Base-by-base conservation (phyloP, 2,113 vertebrate species). In the Pagrus major region DNA sequence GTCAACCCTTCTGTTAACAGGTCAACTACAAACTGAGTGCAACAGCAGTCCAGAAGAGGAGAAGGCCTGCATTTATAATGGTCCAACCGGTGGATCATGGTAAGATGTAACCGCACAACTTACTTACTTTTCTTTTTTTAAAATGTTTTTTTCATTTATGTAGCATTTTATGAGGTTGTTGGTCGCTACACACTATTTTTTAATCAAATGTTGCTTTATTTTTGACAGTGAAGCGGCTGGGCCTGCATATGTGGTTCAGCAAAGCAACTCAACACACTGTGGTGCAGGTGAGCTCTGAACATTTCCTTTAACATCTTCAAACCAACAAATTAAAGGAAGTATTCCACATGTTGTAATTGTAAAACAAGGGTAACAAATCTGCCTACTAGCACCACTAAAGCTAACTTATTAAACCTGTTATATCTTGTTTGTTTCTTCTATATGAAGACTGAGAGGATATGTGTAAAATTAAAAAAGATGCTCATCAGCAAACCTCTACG, bases 21-120 rank as follows among this genome's bases (percentile, higher is more conserved):
- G 3, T 49, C 3, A 0, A 1, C 33, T 78, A 33, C 3, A 51
- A n/a, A 56, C 37, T 21, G 54, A 59, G 2, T 93, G 92, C 54
- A 44, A n/a, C 5, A 54, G 23, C 18, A 21, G 35, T 3, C 35
- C 27, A 35, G 10, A 21, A n/a, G 44, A 44, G 3, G 25, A 66
- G 46, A 78, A 60, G 29, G 59, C 42, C 0, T 94, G 91, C 33
- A 41, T 33, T 47, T 89, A 84, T 35, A 58, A 35, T 14, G 80
- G 55, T 21, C n/a, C 39, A 10, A 6, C 1, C 4, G 54, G 31
- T 33, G 9, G 41, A 69, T 54, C 54, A 23, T 95, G 93, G 94
- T 95, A 80, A 89, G 88, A 51, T 68, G 3, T 23, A 18, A 29
- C 4, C 46, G 7, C 20, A 4, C 15, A 21, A 16, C 9, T 18